A percentile compares a stretch with the other conserved stretches of the same genome.
Evolutionary conservation across 2,888 invertebrate genomes (phyloP).

Genomic region (Allolobophora icterica): DNA sequence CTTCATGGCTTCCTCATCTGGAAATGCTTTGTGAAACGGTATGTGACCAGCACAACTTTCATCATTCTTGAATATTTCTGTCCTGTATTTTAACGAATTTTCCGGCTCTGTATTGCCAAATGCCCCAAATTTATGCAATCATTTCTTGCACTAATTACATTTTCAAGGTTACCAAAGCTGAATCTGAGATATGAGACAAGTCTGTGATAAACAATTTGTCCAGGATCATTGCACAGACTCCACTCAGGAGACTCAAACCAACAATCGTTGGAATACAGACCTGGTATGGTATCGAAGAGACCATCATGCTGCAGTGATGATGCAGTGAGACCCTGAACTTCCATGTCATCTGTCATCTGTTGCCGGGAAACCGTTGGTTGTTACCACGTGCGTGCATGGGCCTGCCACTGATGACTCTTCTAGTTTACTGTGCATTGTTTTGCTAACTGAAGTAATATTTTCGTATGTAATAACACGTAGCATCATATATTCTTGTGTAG

Average conservation of each 20-base stretch:
- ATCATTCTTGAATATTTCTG: background rate
- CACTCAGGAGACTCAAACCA: background rate
- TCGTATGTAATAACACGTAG: no score
- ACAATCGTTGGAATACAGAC: background rate
- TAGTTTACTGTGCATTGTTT: no score
- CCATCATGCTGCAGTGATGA: background rate
- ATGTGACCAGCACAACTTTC: constrained; percentile 34
- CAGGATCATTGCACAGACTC: background rate
- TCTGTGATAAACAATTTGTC: background rate
- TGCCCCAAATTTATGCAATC: background rate
- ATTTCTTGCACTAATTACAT: background rate
- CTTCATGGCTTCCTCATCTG: constrained; percentile 63
- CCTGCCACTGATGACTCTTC: no score
- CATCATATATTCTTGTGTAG: no score
- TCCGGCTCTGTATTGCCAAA: background rate
- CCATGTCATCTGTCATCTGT: no score
- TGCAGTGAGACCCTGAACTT: no score
- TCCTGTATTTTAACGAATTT: no score
- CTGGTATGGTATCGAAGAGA: background rate
- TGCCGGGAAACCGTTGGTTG: no score
- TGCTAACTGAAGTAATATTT: no score
- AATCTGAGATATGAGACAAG: background rate
- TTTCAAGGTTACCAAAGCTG: background rate
- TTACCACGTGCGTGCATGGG: no score
- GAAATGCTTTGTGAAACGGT: constrained; percentile 62